phyloP scores from a whole-genome alignment of 2,113 vertebrate species.

The Sorex fumeus region DNA sequence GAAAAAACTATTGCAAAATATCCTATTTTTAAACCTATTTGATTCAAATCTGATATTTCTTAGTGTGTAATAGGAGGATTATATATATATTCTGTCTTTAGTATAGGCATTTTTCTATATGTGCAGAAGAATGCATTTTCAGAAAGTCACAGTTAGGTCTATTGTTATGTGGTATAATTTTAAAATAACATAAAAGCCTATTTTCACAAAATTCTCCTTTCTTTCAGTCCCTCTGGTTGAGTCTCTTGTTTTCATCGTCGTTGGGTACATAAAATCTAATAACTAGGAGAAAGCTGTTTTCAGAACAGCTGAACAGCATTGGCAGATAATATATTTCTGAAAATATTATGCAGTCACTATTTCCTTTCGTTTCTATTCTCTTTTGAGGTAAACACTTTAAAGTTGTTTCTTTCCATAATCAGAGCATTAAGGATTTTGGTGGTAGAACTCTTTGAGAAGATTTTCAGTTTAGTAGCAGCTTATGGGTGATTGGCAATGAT shows the following conservation, averaged over 20 bases:
- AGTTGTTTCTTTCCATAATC: constrained; percentile 50
- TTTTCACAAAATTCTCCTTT: constrained; percentile 50
- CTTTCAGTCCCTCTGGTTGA: neutral
- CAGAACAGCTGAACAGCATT: neutral
- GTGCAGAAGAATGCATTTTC: constrained; percentile 11
- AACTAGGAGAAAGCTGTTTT: constrained; percentile 44
- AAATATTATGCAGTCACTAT: constrained; percentile 30
- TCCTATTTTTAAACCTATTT: constrained; percentile 26
- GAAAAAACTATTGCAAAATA: neutral
- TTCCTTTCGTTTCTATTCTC: neutral
- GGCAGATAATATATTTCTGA: constrained; percentile 57
- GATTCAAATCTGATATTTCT: constrained; percentile 45
- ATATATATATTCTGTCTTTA: neutral
- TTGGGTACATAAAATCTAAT: constrained; percentile 41
- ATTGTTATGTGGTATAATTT: neutral
- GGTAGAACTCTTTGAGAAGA: constrained; percentile 16
- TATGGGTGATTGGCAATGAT: neutral
- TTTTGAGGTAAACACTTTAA: constrained; percentile 47
- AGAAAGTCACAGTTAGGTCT: neutral
- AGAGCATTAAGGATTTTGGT: constrained; percentile 30
- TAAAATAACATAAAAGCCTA: neutral
- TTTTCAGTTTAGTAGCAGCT: constrained; percentile 50
- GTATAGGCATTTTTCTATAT: neutral
- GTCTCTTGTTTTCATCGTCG: neutral
- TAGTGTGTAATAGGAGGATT: neutral